Conservation (phyloP, 2,797 vertebrate species). For the Morus bassanus region DNA sequence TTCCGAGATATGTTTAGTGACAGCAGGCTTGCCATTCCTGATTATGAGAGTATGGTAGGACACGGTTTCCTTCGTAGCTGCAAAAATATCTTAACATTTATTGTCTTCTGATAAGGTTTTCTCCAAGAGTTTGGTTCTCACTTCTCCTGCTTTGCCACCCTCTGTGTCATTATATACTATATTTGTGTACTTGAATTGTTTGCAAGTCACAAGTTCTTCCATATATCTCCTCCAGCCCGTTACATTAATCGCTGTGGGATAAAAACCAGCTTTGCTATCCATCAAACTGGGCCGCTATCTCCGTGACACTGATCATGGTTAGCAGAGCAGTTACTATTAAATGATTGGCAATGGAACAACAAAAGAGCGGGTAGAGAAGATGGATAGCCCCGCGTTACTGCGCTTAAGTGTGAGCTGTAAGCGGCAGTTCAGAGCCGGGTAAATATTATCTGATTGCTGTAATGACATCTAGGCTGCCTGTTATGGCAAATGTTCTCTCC, state of each 20-base stretch:
- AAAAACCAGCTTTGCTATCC: not conserved
- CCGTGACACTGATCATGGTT: not conserved
- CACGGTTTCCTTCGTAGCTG: not conserved
- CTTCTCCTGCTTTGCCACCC: not conserved
- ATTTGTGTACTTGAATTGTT: accelerated
- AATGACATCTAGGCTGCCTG: accelerated
- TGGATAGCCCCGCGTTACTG: not conserved
- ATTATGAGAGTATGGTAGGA: not conserved
- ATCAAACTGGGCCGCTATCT: not conserved
- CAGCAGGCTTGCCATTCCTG: not conserved
- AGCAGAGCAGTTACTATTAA: not conserved
- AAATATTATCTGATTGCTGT: not conserved
- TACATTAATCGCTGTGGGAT: accelerated
- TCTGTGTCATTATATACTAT: accelerated
- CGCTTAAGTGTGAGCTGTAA: not conserved
- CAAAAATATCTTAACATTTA: not conserved
- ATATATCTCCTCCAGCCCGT: accelerated
- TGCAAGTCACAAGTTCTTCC: not conserved
- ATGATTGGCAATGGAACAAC: not conserved
- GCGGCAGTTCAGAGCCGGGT: not conserved
- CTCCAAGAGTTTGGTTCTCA: not conserved
- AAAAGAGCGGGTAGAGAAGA: not conserved
- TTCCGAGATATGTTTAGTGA: not conserved
- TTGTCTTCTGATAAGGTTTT: not conserved
- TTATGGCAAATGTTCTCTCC: accelerated